Base-by-base conservation (phyloP, 2,888 invertebrate genomes). In the Amphimallon solstitiale region DNA sequence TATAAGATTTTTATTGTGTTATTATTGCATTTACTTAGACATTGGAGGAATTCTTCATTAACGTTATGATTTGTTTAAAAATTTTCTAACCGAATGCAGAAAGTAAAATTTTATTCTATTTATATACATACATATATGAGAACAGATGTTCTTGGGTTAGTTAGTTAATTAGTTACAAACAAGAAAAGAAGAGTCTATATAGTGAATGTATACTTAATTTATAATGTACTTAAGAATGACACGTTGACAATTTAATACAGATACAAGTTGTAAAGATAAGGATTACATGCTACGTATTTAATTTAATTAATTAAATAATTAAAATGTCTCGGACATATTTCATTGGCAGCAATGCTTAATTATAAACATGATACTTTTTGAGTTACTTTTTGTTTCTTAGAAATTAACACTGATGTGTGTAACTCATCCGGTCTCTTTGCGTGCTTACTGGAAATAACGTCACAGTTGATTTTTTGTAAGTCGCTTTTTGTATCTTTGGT, bases 271-370 rank as follows among this genome's bases (percentile, higher is more conserved):
- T 63, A 45, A 19, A 48, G 66, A 66, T 66, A 63, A 66, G 49
- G 34, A 49, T 14, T 66, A 66, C 60, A 52, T 15, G 56, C 56
- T 56, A 63, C 49, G 63, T 66, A 54, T 54, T 66, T 63, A 62
- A 66, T 66, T 66, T 54, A 66, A 66, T 66, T 63, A 49, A 59
- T 62, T 63, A 40, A 56, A 63, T 63, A 66, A 66, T 63, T 63
- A 63, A 63, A 51, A 54, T 12, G 52, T 35, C 43, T 15, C 40
- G 12, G 40, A 38, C 40, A 35, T 54, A 54, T 40, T 63, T 63
- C 52, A 54, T 52, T 14, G 38, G 35, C 21, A 12, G 29, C 19
- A 17, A 23, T 46, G 21, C 48, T 61, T 61, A 46, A 61, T 61
- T 61, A 61, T 12, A 21, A 7, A 21, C 40, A 21, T 54, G 54